phyloP scores from a whole-genome alignment of 2,113 vertebrate species.

The Aptenodytes patagonicus region DNA sequence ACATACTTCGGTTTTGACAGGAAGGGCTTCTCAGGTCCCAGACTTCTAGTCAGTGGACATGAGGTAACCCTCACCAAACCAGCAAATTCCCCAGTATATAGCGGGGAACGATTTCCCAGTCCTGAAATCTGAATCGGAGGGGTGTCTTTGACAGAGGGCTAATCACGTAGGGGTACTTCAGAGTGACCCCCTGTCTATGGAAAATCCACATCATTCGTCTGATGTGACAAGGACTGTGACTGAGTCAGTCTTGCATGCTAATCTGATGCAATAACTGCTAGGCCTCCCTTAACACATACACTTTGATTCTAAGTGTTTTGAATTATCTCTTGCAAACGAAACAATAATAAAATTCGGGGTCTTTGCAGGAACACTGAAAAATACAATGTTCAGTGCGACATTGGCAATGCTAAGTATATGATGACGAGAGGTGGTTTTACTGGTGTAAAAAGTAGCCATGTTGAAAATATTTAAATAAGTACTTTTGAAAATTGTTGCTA shows the following conservation, averaged over 20 bases:
- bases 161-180: fast-evolving
- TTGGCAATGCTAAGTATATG: background rate
- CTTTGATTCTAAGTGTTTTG: background rate
- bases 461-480: background rate
- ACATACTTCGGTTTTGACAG: fast-evolving
- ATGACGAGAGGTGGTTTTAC: background rate
- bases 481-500: background rate
- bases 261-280: fast-evolving
- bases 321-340: background rate
- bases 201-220: fast-evolving
- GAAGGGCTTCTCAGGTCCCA: background rate
- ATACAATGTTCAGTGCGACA: fast-evolving
- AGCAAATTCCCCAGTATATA: fast-evolving
- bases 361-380: background rate
- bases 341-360: background rate
- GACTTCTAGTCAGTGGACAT: background rate
- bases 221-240: fast-evolving
- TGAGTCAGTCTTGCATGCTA: fast-evolving
- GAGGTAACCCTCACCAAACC: background rate
- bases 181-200: background rate
- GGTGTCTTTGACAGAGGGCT: too few relatives aligned
- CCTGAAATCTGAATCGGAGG: too few relatives aligned
- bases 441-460: background rate
- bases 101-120: fast-evolving
- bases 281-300: fast-evolving